Base-by-base conservation (phyloP, 1,140 invertebrate species). In the Ridgeia piscesae region DNA sequence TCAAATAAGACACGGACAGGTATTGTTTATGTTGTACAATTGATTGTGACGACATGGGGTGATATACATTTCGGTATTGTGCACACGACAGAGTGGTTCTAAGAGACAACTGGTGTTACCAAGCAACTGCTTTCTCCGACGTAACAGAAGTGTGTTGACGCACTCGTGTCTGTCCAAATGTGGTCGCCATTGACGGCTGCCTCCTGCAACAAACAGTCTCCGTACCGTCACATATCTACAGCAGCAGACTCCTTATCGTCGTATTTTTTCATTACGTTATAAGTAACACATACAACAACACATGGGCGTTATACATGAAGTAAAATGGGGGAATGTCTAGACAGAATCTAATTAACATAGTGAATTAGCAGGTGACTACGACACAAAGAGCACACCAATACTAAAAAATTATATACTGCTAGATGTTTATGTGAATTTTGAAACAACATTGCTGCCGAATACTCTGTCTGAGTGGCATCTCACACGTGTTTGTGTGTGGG, bases 91-190 rank as follows among this genome's bases (percentile, higher is more conserved):
- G 27, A 1, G 58, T 31, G 58, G 27, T 77, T 21, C 58, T 77
- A 14, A 21, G 17, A 21, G 14, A 77, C 14, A 77, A 77, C 1
- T 14, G 58, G 27, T 77, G 42, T 8, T 58, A 92, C 92, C 42
- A 90, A 48, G 92, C 92, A 92, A 11, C 42, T 98, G 58, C 97
- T 97, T 94, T 98, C 98, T 89, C 97, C 97, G 27, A 98, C 97
- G 95, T 99, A 99, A 95, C 98, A 99, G 95, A 98, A 98, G 95
- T 99, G 98, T 1, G 98, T 98, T 8, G 98, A 99, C 35, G 95
- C 95, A 93, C 95, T 96, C 33, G 95, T 96, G 91, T 96, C 95
- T 92, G 96, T 95, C 95, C 96, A 96, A 88, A 96, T 94, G 93
- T 96, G 95, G 88, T 96, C 96, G 92, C 95, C 96, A 93, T 96